Evolutionary conservation across 2,797 vertebrate species (phyloP).

Genomic region (Melanotaenia maccullochi): DNA sequence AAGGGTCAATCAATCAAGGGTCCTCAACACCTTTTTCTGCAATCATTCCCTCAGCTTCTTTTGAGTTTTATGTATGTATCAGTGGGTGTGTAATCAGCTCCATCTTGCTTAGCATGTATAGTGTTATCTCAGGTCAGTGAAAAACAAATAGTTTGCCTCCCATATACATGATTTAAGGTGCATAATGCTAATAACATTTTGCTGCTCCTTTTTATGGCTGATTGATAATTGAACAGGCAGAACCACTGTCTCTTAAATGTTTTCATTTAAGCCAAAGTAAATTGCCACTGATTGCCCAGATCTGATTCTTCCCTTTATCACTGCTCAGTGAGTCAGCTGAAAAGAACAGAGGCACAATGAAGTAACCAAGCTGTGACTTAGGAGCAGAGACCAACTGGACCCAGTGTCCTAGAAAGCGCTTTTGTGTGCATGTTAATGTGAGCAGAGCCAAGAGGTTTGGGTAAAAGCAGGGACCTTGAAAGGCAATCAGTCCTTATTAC

Average conservation of each 20-base stretch:
- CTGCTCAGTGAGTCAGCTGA: constrained; percentile 30
- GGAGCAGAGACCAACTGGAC: constrained; percentile 31
- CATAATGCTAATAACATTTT: constrained; percentile 9
- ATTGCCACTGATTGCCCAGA: constrained; percentile 40
- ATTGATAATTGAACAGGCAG: constrained; percentile 22
- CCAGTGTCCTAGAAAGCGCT: constrained; percentile 29
- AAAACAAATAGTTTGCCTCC: constrained; percentile 20
- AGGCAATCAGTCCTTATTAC: constrained; percentile 30
- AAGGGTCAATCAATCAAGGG: too few species aligned
- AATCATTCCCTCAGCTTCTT: constrained; percentile 17
- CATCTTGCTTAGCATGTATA: constrained; percentile 7
- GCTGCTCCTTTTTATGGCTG: constrained; percentile 14
- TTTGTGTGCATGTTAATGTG: constrained; percentile 57
- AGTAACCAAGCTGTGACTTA: constrained; percentile 40
- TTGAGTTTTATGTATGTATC: background rate
- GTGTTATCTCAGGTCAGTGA: constrained; percentile 36
- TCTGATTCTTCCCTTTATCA: constrained; percentile 43
- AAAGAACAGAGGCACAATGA: constrained; percentile 34
- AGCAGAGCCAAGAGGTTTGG: constrained; percentile 41
- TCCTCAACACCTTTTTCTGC: background rate
- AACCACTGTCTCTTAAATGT: constrained; percentile 4
- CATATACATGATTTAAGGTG: constrained; percentile 32
- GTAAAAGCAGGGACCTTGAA: constrained; percentile 52
- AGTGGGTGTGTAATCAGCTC: background rate
- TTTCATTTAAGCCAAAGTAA: constrained; percentile 38